Evolutionary conservation across 1,140 invertebrate species (phyloP).

Genomic region (Plectus sambesii): DNA sequence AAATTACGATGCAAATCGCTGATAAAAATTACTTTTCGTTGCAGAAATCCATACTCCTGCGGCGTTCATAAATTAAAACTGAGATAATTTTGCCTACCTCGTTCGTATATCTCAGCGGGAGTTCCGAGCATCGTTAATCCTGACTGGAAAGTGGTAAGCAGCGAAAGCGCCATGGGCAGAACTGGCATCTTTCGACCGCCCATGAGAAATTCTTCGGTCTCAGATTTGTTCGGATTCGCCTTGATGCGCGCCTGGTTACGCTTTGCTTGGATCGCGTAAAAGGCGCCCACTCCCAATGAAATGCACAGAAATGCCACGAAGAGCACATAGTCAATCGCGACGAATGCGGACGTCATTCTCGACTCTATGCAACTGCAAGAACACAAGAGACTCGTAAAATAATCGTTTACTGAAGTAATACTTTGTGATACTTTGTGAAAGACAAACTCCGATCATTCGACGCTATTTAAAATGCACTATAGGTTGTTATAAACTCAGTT

Average conservation of each 20-base stretch:
- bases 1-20: too few species aligned
- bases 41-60: too few species aligned
- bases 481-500: too few species aligned
- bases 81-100: constrained; percentile 14
- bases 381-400: too few species aligned
- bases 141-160: constrained; percentile 41
- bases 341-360: neutral
- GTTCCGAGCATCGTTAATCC: constrained; percentile 33
- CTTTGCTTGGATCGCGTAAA: constrained; percentile 2
- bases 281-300: constrained; percentile 1
- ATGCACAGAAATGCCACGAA: constrained; percentile 5
- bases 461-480: too few species aligned
- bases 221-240: neutral
- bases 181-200: constrained; percentile 36
- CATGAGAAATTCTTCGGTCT: constrained; percentile 35
- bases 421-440: too few species aligned
- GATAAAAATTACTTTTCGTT: too few species aligned
- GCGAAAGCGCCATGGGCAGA: constrained; percentile 39
- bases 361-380: too few species aligned
- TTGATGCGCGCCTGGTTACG: neutral
- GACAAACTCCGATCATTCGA: too few species aligned
- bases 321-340: constrained; percentile 1
- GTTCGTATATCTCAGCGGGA: constrained; percentile 39
- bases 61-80: too few species aligned
- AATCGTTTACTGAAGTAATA: too few species aligned